phyloP scores from a whole-genome alignment of 1,140 invertebrate genomes.

The Riptortus pedestris region DNA sequence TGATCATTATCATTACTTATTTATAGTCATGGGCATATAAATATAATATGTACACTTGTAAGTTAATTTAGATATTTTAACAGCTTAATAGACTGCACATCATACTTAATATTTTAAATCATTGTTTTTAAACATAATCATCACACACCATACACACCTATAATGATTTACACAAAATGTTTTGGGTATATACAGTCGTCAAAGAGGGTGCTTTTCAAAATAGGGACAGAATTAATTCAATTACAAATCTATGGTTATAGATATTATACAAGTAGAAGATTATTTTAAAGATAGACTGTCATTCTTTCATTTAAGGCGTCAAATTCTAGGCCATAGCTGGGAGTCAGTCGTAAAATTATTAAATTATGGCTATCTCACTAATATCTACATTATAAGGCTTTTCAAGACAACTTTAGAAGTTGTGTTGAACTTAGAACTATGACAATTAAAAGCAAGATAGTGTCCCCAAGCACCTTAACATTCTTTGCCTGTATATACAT shows the following conservation, averaged over 20 bases:
- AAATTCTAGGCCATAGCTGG: slow-evolving; percentile 24
- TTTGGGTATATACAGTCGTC: slow-evolving; percentile 11
- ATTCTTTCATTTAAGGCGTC: slow-evolving; percentile 15
- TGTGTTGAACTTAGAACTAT: slow-evolving; percentile 22
- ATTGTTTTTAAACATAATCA: neutral
- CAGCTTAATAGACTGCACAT: neutral
- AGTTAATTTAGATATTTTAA: neutral
- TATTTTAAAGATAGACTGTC: neutral
- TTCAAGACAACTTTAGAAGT: slow-evolving; percentile 14
- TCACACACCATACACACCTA: neutral
- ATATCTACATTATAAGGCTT: slow-evolving; percentile 22
- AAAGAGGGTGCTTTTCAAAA: slow-evolving; percentile 6
- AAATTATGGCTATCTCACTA: slow-evolving; percentile 19
- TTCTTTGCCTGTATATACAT: slow-evolving; percentile 27
- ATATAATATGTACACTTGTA: neutral
- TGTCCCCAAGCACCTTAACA: slow-evolving; percentile 22
- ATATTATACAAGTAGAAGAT: neutral
- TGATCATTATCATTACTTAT: slow-evolving; percentile 2
- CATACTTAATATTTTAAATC: too few species aligned
- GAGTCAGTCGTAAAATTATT: slow-evolving; percentile 24
- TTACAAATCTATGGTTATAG: neutral
- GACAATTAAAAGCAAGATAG: slow-evolving; percentile 23
- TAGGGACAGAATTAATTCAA: neutral
- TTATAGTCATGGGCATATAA: slow-evolving; percentile 16
- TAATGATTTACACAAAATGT: neutral